Percentiles rank a stretch among this genome's conserved stretches.
phyloP scores from a whole-genome alignment of 2,113 vertebrate species.

The Scatophagus argus region DNA sequence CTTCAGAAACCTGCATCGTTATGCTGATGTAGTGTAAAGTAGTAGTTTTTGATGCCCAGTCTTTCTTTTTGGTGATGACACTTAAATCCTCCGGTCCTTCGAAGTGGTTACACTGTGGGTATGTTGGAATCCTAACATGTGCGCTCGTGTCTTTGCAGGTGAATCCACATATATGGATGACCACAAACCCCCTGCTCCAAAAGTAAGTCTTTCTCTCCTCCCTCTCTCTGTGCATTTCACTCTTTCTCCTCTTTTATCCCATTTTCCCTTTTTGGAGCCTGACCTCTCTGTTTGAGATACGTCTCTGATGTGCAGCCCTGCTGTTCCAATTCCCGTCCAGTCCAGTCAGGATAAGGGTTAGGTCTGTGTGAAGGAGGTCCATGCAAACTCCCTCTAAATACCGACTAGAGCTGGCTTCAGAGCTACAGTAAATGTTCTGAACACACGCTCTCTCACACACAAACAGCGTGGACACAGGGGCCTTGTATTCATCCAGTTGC shows the following conservation, averaged over 20 bases:
- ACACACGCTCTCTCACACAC: constrained; percentile 32
- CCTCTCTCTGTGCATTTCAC: background rate
- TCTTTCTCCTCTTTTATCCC: background rate
- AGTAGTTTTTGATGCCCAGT: background rate
- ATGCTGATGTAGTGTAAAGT: background rate
- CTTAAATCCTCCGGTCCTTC: background rate
- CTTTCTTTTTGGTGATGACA: background rate
- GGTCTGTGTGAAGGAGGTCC: constrained; percentile 63
- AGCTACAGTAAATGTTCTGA: constrained; percentile 72
- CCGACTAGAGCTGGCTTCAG: constrained; percentile 61
- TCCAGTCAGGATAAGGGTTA: constrained; percentile 57
- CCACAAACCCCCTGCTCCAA: constrained; percentile 89
- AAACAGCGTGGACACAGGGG: constrained; percentile 64
- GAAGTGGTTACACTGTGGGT: background rate
- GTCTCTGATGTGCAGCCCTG: constrained; percentile 47
- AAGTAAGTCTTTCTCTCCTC: constrained; percentile 83
- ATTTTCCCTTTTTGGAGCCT: background rate
- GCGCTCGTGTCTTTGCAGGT: constrained; percentile 80
- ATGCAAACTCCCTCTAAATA: constrained; percentile 64
- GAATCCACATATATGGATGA: constrained; percentile 97
- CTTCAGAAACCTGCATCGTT: background rate
- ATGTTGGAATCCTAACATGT: background rate
- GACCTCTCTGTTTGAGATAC: constrained; percentile 28
- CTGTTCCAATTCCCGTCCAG: constrained; percentile 35
- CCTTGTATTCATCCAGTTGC: constrained; percentile 80